Conservation (phyloP, 2,113 vertebrate species). For the Poecile atricapillus region DNA sequence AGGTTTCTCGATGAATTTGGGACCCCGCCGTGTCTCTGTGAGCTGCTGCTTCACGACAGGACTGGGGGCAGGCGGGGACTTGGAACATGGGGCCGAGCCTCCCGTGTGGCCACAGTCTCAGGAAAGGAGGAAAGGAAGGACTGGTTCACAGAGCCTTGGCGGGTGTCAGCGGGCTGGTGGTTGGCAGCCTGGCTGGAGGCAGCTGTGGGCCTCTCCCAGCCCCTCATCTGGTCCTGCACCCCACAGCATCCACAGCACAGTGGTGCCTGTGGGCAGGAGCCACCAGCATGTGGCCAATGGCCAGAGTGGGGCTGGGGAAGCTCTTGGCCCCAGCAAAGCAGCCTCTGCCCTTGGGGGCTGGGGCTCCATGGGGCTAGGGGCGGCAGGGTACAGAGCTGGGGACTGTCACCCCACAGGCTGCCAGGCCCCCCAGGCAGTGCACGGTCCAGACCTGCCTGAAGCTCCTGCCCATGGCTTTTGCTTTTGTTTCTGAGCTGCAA, state of each 20-base stretch:
- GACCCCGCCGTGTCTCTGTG: conserved; percentile 6
- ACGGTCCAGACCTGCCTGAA: background rate
- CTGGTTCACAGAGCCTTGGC: background rate
- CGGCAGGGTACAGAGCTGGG: background rate
- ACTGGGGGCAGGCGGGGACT: background rate
- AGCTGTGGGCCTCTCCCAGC: background rate
- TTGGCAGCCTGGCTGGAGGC: background rate
- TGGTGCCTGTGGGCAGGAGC: background rate
- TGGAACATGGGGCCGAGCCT: background rate
- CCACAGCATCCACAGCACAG: background rate
- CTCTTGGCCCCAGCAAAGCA: background rate
- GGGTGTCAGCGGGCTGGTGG: rapidly evolving
- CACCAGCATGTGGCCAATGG: rapidly evolving
- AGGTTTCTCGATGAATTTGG: conserved; percentile 41
- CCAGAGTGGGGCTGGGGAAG: background rate
- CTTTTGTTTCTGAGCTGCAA: background rate
- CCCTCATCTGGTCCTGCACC: background rate
- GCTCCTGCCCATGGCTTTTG: rapidly evolving
- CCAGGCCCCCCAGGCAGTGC: background rate
- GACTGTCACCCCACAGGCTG: background rate
- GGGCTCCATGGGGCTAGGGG: background rate
- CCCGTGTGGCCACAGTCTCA: conserved; percentile 48
- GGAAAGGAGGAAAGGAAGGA: conserved; percentile 61
- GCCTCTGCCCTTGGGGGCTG: background rate
- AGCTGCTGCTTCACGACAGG: background rate